Evolutionary conservation across 2,797 vertebrate species (phyloP).

Genomic region (Prunella strophiata): DNA sequence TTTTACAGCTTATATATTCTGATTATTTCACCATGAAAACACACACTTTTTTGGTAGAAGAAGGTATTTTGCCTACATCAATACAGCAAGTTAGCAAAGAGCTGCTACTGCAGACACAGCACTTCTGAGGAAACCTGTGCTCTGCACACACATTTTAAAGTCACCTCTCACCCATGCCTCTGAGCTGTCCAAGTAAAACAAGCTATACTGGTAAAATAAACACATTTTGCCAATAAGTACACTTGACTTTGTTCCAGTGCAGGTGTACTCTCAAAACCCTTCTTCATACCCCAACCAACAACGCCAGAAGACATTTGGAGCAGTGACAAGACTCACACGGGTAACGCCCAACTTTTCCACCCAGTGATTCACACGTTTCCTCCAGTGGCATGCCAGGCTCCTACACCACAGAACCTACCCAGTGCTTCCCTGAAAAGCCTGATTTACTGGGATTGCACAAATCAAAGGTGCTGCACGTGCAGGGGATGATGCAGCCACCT

Average conservation of each 20-base stretch:
- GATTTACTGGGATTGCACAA: conserved; percentile 9
- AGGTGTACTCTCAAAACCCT: conserved; percentile 48
- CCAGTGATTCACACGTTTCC: neutral
- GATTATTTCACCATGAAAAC: neutral
- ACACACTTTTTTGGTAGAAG: rapidly evolving
- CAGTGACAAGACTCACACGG: neutral
- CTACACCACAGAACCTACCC: neutral
- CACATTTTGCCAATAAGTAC: conserved; percentile 23
- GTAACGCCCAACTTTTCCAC: conserved; percentile 21
- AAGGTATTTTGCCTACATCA: neutral
- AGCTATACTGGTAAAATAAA: conserved; percentile 33
- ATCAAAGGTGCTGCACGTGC: neutral
- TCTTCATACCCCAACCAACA: conserved; percentile 4
- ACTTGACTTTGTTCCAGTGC: conserved; percentile 48
- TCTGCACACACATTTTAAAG: neutral
- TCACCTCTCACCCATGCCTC: conserved; percentile 1
- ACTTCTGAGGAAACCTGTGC: neutral
- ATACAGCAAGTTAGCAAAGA: neutral
- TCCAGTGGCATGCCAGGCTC: neutral
- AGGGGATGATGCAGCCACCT: neutral
- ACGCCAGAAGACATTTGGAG: conserved; percentile 13
- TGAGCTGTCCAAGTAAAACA: conserved; percentile 42
- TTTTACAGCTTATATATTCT: neutral
- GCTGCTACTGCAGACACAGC: neutral
- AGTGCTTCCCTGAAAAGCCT: neutral